Conservation (phyloP, 2,113 vertebrate species). For the Hyaena hyaena region DNA sequence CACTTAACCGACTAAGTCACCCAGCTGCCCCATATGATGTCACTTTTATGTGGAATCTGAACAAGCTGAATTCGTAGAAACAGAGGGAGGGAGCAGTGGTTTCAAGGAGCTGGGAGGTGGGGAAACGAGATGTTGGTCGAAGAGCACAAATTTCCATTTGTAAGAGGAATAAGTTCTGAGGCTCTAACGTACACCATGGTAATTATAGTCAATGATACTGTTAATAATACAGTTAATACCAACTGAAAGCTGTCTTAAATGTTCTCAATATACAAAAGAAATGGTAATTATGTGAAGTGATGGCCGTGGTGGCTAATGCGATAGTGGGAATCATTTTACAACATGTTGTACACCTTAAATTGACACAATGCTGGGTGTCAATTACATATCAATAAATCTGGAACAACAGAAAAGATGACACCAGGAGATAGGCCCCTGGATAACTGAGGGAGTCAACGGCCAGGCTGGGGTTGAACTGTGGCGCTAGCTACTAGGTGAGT, state of each 20-base stretch:
- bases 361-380: background rate
- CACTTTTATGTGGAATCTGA: background rate
- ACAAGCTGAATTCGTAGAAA: background rate
- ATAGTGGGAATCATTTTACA: background rate
- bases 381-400: background rate
- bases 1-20: too few relatives aligned
- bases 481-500: background rate
- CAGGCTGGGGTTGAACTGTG: background rate
- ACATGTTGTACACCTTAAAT: background rate
- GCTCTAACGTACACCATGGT: background rate
- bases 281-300: accelerated
- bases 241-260: background rate
- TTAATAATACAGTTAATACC: background rate
- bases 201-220: background rate
- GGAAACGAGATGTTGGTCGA: background rate
- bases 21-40: background rate
- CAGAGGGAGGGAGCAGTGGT: background rate
- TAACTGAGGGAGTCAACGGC: background rate
- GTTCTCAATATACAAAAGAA: background rate
- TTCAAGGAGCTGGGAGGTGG: too few relatives aligned
- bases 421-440: background rate
- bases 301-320: too few relatives aligned
- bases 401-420: background rate
- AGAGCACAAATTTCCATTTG: background rate
- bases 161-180: background rate